phyloP scores from a whole-genome alignment of 2,113 vertebrate species.

The Otus sunia region DNA sequence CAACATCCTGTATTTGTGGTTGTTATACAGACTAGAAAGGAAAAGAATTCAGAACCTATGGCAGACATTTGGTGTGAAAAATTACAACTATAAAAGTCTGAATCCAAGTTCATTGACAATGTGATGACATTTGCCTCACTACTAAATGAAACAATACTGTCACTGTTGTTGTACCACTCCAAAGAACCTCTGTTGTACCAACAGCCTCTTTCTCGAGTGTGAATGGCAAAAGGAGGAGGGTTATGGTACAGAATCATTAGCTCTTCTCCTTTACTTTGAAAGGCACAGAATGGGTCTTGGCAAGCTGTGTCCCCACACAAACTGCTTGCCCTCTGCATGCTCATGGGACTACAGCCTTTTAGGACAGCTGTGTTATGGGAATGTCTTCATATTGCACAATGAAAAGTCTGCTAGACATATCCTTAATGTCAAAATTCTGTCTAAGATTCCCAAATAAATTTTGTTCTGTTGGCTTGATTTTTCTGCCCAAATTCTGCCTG shows the following conservation, averaged over 20 bases:
- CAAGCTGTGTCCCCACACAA: not conserved
- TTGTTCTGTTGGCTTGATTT: not conserved
- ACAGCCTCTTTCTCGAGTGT: not conserved
- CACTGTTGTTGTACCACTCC: not conserved
- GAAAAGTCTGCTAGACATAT: not conserved
- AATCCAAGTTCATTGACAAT: not conserved
- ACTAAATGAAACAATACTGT: not conserved
- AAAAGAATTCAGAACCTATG: not conserved
- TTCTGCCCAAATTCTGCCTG: not conserved
- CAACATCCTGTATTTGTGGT: not conserved
- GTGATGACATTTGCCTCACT: not conserved
- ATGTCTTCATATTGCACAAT: not conserved
- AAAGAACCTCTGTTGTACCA: not conserved
- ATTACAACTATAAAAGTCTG: not conserved
- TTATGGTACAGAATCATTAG: not conserved
- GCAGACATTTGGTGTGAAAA: not conserved
- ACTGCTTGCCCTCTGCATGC: not conserved
- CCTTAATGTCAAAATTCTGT: not conserved
- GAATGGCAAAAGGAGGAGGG: not conserved
- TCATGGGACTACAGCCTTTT: not conserved
- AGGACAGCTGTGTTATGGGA: not conserved
- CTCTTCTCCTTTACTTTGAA: not conserved
- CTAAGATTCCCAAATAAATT: not conserved
- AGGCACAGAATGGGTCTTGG: not conserved
- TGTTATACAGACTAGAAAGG: not conserved